Conservation (phyloP, 23 tunicate genomes). For the Botrylloides violaceus region DNA sequence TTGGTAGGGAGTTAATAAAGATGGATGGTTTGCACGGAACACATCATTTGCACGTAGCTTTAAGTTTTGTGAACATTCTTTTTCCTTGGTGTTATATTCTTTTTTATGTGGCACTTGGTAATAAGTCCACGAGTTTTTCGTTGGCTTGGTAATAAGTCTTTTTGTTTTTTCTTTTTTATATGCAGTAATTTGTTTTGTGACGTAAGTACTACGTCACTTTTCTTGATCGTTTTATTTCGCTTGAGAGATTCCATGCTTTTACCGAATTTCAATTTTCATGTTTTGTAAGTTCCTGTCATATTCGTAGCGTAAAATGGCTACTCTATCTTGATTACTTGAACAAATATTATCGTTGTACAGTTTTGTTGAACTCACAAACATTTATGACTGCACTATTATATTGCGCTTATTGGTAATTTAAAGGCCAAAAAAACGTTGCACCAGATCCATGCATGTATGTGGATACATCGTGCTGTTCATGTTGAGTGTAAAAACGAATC, state of each 20-base stretch:
- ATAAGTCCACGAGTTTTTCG: constrained; percentile 18
- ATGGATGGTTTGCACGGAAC: no score
- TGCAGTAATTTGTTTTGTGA: background rate
- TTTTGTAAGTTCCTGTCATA: background rate
- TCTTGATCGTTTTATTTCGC: no score
- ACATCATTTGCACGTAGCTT: constrained; percentile 19
- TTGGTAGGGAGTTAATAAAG: no score
- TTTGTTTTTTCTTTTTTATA: no score
- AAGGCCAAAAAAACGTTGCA: background rate
- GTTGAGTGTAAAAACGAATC: no score
- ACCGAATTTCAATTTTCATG: background rate
- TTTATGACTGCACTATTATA: constrained; percentile 20
- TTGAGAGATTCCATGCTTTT: background rate
- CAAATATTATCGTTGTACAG: background rate
- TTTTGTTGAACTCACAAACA: background rate
- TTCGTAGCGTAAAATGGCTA: background rate
- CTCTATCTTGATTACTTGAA: constrained; percentile 1
- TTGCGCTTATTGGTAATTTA: constrained; percentile 11
- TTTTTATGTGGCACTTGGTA: constrained; percentile 24
- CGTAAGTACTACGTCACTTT: background rate
- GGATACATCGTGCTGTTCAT: no score
- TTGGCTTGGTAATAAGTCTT: constrained; percentile 28
- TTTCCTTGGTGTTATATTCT: background rate
- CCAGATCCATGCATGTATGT: background rate
- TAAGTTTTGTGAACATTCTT: background rate